Percentiles rank a stretch among this genome's conserved stretches.
Conservation (phyloP, 2,888 invertebrate genomes). For the Lamellibrachia satsuma region DNA sequence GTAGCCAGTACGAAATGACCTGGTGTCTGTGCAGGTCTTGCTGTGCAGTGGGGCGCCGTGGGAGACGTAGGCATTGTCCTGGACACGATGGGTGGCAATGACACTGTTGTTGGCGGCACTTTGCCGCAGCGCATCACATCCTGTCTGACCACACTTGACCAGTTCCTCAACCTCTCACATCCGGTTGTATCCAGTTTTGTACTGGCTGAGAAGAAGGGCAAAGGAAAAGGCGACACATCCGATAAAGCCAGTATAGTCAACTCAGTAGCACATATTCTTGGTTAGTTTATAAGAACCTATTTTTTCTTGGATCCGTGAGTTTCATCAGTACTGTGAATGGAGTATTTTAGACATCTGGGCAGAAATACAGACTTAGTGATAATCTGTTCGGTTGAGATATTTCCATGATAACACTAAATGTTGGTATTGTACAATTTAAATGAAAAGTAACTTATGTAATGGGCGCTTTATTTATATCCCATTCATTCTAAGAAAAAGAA, state of each 20-base stretch:
- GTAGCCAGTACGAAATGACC: not conserved
- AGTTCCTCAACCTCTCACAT: conserved; percentile 84
- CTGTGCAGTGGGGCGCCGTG: conserved; percentile 99
- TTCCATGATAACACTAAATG: no score
- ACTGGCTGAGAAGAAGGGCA: conserved; percentile 82
- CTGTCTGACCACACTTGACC: conserved; percentile 87
- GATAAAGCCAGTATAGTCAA: conserved; percentile 75
- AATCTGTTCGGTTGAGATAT: no score
- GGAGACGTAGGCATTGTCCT: conserved; percentile 94
- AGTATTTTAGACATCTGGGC: no score
- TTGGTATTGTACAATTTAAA: not conserved
- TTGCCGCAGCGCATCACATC: conserved; percentile 95
- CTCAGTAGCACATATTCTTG: conserved; percentile 87
- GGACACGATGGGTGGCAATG: conserved; percentile 87
- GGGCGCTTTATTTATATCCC: not conserved
- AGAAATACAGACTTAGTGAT: no score
- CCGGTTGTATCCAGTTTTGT: conserved; percentile 74
- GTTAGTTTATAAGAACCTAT: conserved; percentile 61
- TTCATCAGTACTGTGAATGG: no score
- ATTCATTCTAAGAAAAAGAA: not conserved
- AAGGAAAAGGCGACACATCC: conserved; percentile 66
- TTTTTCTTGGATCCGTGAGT: no score
- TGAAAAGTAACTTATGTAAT: not conserved
- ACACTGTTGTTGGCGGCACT: conserved; percentile 92
- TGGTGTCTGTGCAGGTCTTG: conserved; percentile 67